A percentile compares a stretch with the other conserved stretches of the same genome.
Evolutionary conservation across 2,888 invertebrate genomes (phyloP).

Genomic region (Podabrus alpinus): DNA sequence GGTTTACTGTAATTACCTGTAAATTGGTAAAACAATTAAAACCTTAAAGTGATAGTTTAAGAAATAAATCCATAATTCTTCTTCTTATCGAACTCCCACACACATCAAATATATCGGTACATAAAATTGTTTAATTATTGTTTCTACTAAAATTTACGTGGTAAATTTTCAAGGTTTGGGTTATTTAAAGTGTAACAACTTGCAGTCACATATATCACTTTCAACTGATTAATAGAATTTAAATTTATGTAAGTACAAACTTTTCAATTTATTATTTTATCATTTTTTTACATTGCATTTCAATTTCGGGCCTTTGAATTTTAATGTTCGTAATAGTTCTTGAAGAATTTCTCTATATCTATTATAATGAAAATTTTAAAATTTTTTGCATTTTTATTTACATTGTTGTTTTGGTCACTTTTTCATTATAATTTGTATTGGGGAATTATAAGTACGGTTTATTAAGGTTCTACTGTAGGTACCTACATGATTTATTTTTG

Average conservation of each 20-base stretch:
- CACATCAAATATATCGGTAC: neutral
- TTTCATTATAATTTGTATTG: too few species aligned
- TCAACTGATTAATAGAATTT: neutral
- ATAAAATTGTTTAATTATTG: neutral
- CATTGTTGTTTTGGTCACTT: too few species aligned
- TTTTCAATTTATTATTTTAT: neutral
- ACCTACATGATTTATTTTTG: neutral
- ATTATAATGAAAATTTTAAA: too few species aligned
- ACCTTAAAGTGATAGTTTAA: neutral
- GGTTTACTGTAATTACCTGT: conserved; percentile 6
- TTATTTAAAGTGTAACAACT: neutral
- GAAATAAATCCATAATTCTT: neutral
- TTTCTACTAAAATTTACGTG: neutral
- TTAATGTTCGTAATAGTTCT: too few species aligned
- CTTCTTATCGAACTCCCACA: neutral
- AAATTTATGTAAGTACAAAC: neutral
- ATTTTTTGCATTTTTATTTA: too few species aligned
- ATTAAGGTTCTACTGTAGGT: neutral
- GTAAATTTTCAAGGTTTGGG: neutral
- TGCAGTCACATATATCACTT: neutral
- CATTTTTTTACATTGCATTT: neutral
- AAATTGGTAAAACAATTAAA: conserved; percentile 3
- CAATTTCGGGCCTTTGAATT: too few species aligned
- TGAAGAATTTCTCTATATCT: too few species aligned
- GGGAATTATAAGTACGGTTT: neutral